A percentile compares a stretch with the other conserved stretches of the same genome.
Conservation (phyloP, 2,888 invertebrate species). For the Xanthia togata region DNA sequence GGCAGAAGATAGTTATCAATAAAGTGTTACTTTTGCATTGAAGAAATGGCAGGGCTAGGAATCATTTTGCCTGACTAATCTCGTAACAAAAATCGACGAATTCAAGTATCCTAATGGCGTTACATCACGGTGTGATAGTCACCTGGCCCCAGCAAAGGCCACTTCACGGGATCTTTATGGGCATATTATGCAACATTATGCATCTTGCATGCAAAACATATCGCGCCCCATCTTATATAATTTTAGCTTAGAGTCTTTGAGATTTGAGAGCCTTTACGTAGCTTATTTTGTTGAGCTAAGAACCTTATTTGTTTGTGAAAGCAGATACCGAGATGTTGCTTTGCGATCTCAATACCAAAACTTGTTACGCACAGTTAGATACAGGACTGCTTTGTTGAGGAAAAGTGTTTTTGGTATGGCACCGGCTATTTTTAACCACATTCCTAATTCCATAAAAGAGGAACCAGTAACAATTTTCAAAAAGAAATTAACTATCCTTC, state of each 20-base stretch:
- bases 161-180: slow-evolving; percentile 79
- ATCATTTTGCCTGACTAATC: not conserved
- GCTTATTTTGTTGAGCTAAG: slow-evolving; percentile 35
- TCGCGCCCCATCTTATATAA: slow-evolving; percentile 74
- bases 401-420: too few species aligned
- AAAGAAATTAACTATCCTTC: too few species aligned
- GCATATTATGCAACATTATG: slow-evolving; percentile 83
- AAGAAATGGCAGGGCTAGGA: not conserved
- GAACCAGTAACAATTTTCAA: too few species aligned
- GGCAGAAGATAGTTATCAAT: too few species aligned
- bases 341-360: too few species aligned
- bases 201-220: slow-evolving; percentile 80
- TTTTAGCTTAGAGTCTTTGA: slow-evolving; percentile 66
- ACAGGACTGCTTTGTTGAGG: too few species aligned
- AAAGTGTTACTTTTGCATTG: not conserved
- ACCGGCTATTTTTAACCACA: too few species aligned
- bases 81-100: not conserved
- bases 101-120: slow-evolving; percentile 31
- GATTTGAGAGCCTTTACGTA: slow-evolving; percentile 51
- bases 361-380: too few species aligned
- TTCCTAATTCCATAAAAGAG: too few species aligned
- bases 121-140: slow-evolving; percentile 63
- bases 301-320: slow-evolving; percentile 21
- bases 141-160: slow-evolving; percentile 69
- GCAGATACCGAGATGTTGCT: too few species aligned